Evolutionary conservation across 2,113 vertebrate genomes (phyloP), one percentile per base, ranked within the genome.

Genomic region (Nibea coibor): DNA sequence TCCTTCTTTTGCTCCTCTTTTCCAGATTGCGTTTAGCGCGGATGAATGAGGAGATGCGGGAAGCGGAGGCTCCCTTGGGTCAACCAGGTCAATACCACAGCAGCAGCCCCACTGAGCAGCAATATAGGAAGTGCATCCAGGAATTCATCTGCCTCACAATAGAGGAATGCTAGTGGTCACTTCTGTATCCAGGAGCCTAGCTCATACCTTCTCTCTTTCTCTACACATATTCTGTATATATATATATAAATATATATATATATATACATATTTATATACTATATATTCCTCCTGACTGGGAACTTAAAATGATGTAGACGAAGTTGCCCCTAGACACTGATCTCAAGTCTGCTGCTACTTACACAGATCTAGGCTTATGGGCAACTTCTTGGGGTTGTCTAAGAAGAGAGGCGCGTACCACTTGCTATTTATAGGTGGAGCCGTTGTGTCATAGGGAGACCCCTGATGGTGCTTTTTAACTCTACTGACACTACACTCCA

Each of bases 21-120:
- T 31, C 11, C 67, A 99, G 98, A 92, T 94, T 99, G 92, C 97
- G 98, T 57, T 94, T 99, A 73, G 97, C 98, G 0, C 95, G 97
- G 92, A 99, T 99, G 98, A 99, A 98, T 65, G 98, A 99, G 93
- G 98, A 99, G 91, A 99, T 99, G 98, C 96, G 98, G 3, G 98
- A 99, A 92, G 96, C 97, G 0, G 98, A 99, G 92, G 96, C 97
- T 77, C 96, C 96, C 22, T 94, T 97, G 87, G 97, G 97, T 93
- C 98, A 99, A 91, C 95, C 97, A 99, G 98, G 98, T 99, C 97
- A 97, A 97, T 98, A 97, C 91, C 96, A 95, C 53, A 96, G 94
- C 94, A 97, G 96, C 92, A 98, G 96, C 84, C 97, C 97, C 91
- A 99, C 98, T 65, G 97, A 98, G 93, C 97, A 97, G 95, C 98